These are phyloP conservation scores for Colistium nudipinnis DNA, from an alignment of 2,113 vertebrate genomes.

Conservation along the genomic window DNA sequence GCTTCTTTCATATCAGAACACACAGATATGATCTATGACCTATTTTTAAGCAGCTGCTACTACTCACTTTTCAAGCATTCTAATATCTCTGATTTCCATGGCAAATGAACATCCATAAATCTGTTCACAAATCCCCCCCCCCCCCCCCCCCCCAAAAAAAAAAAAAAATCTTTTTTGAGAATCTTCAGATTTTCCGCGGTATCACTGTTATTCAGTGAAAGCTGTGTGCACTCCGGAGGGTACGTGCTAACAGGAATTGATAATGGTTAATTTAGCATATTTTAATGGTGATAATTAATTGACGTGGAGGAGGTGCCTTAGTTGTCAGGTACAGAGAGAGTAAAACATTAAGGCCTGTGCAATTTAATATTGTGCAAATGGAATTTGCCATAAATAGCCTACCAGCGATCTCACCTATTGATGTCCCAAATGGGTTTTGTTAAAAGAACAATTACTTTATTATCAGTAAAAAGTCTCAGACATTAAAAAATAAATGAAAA, in stretches of 20 bases:
- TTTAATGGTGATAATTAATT: neutral
- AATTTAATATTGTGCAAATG: neutral
- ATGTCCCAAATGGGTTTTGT: no score
- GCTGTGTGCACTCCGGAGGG: neutral
- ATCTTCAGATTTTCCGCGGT: neutral
- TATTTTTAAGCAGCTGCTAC: neutral
- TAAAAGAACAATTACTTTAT: no score
- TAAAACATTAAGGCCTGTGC: neutral
- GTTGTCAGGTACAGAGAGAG: neutral
- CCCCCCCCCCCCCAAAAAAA: neutral
- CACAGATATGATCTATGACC: neutral
- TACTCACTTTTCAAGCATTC: neutral
- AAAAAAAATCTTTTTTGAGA: neutral
- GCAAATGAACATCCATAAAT: neutral
- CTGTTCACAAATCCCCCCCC: no score
- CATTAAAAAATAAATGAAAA: no score
- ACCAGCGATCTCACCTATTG: neutral
- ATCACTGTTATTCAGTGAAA: neutral
- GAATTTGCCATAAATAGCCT: neutral
- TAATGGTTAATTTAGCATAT: neutral
- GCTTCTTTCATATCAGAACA: neutral
- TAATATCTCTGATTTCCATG: neutral
- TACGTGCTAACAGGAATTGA: neutral
- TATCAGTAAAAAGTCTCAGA: no score
- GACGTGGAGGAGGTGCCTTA: neutral